Base-by-base conservation (phyloP, 2,888 invertebrate genomes). In the Microplitis deprimator region DNA sequence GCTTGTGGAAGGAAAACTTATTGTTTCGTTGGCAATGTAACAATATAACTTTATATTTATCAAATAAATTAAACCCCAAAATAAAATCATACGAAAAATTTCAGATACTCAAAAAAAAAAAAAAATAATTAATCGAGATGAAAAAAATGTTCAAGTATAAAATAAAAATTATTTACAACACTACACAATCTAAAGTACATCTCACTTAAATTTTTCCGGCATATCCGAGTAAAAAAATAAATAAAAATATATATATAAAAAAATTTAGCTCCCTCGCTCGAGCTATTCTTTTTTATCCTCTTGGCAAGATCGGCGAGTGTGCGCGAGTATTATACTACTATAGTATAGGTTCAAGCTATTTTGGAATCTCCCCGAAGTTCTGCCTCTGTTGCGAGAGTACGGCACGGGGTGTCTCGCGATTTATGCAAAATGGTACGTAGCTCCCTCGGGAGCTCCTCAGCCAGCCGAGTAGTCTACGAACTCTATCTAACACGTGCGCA, bases 381-480 rank as follows among this genome's bases (percentile, higher is more conserved):
- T 77, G 73, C 80, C 20, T 20, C 20, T 20, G 20, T 20, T 81
- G 70, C 76, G 78, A 77, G 78, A 77, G 80, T 84, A 82, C 83
- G 82, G 62, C 61, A 83, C 85, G 84, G 88, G 86, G 88, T 89
- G 87, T 88, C 87, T 88, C 86, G 88, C 88, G 89, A 89, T 88
- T 89, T 89, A 89, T 89, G 89, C 89, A 89, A 89, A 89, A 88
- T 89, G 87, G 86, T 85, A 87, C 87, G 88, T 83, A 85, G 84
- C 86, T 88, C 88, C 87, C 89, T 67, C 65, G 87, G 86, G 89
- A 88, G 84, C 82, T 85, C 81, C 84, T 84, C 80, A 78, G 76
- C 77, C 70, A 77, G 71, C 73, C 79, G 77, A 81, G 76, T 77
- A 81, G 85, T 84, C 86, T 85, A 84, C 62, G 13, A 13, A 50